Percentiles rank a stretch among this genome's conserved stretches.
phyloP scores from a whole-genome alignment of 2,113 vertebrate genomes.

The Arothron firmamentum region DNA sequence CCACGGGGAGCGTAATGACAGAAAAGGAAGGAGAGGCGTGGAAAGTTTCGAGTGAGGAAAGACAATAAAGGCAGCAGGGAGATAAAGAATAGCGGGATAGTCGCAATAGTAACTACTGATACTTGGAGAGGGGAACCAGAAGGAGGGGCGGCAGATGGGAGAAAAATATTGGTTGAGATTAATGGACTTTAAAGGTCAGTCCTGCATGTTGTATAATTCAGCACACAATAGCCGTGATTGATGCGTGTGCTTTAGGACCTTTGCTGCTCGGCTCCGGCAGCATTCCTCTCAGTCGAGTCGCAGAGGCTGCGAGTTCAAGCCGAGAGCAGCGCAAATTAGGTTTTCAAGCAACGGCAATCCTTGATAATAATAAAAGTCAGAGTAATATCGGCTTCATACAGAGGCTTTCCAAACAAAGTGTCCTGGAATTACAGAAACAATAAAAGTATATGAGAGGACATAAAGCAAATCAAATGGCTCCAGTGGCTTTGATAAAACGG shows the following conservation, averaged over 20 bases:
- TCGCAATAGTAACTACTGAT: slow-evolving; percentile 56
- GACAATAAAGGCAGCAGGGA: slow-evolving; percentile 24
- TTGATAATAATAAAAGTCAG: slow-evolving; percentile 34
- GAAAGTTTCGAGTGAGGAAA: slow-evolving; percentile 12
- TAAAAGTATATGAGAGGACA: background rate
- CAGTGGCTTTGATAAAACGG: background rate
- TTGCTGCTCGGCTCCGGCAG: slow-evolving; percentile 42
- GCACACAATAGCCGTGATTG: slow-evolving; percentile 72
- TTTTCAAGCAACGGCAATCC: slow-evolving; percentile 55
- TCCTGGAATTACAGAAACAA: background rate
- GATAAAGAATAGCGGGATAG: slow-evolving; percentile 29
- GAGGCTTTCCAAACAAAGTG: background rate
- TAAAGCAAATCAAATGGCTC: background rate
- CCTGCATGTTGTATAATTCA: slow-evolving; percentile 75
- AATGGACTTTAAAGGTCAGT: slow-evolving; percentile 78
- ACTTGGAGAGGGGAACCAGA: slow-evolving; percentile 13
- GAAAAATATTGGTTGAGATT: slow-evolving; percentile 72
- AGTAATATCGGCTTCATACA: background rate
- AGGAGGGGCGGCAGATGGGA: slow-evolving; percentile 61
- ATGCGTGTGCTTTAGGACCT: slow-evolving; percentile 65
- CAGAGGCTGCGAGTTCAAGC: slow-evolving; percentile 57
- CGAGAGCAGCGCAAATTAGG: slow-evolving; percentile 53
- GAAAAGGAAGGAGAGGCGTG: slow-evolving; percentile 10
- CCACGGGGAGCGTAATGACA: slow-evolving; percentile 46
- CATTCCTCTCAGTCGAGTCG: slow-evolving; percentile 42